phyloP scores from a whole-genome alignment of 2,888 invertebrate genomes.

The Amblyteles armatorius region DNA sequence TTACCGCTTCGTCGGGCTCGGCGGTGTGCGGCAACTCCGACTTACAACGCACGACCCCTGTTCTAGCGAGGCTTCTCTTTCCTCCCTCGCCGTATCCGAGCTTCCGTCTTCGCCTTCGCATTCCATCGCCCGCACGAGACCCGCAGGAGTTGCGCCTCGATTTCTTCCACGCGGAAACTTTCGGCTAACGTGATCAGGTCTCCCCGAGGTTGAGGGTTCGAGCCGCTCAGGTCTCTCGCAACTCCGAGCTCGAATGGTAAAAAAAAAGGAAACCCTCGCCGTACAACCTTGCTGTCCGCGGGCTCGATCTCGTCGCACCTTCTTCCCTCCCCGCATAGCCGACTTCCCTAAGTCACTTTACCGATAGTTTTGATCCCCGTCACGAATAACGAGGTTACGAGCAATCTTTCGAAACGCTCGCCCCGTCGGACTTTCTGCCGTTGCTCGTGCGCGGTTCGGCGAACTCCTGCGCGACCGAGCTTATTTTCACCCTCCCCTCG shows the following conservation, averaged over 20 bases:
- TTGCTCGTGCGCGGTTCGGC: constrained; percentile 7
- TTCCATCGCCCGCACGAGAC: neutral
- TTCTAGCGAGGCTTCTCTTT: constrained; percentile 10
- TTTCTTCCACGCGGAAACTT: constrained; percentile 64
- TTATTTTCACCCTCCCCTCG: neutral
- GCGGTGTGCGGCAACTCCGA: constrained; percentile 2
- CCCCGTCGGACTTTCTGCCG: constrained; percentile 45
- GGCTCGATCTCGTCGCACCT: constrained; percentile 28
- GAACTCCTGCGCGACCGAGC: neutral
- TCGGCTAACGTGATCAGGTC: constrained; percentile 72
- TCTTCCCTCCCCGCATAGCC: constrained; percentile 39
- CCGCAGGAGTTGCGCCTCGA: constrained; percentile 13
- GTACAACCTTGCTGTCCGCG: constrained; percentile 35
- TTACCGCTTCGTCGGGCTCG: constrained; percentile 14
- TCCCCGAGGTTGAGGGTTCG: constrained; percentile 30
- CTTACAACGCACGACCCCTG: constrained; percentile 21
- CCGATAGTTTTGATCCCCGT: constrained; percentile 76
- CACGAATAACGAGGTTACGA: constrained; percentile 76
- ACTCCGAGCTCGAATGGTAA: neutral
- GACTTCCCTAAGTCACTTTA: constrained; percentile 74
- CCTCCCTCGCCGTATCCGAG: neutral
- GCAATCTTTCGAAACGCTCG: constrained; percentile 74
- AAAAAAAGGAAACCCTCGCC: constrained; percentile 11
- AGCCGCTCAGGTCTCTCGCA: neutral
- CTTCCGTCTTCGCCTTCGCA: constrained; percentile 36